phyloP scores from a whole-genome alignment of 2,888 invertebrate species.

The Hecatera dysodea region DNA sequence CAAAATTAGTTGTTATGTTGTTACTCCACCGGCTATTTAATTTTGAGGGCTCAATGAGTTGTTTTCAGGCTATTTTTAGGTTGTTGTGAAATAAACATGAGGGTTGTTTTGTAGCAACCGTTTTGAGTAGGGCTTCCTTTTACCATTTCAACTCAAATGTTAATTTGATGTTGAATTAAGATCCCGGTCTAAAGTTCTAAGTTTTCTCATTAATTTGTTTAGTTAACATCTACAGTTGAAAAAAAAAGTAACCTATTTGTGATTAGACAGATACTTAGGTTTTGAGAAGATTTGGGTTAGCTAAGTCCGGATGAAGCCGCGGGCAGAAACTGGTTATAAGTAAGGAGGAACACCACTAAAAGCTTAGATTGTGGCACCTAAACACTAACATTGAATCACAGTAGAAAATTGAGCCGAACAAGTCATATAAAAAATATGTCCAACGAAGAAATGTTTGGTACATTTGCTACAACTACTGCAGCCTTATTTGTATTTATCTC shows the following conservation, averaged over 20 bases:
- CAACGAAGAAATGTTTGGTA: background rate
- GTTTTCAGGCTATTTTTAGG: conserved; percentile 20
- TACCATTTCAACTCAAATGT: background rate
- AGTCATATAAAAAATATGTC: background rate
- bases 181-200: background rate
- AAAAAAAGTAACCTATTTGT: background rate
- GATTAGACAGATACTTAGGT: too few relatives aligned
- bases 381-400: background rate
- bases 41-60: conserved; percentile 13
- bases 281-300: too few relatives aligned
- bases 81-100: conserved; percentile 2
- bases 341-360: background rate
- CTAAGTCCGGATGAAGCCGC: too few relatives aligned
- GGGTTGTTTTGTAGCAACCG: background rate
- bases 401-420: background rate
- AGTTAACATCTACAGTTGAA: background rate
- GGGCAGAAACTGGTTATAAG: too few relatives aligned
- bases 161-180: background rate
- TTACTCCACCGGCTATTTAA: conserved; percentile 16
- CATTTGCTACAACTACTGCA: conserved; percentile 35
- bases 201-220: too few relatives aligned
- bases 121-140: background rate
- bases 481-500: conserved; percentile 48
- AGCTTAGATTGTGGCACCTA: background rate
- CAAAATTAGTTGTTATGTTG: conserved; percentile 45